phyloP scores from a whole-genome alignment of 2,797 vertebrate genomes.

The Buceros bicornis region DNA sequence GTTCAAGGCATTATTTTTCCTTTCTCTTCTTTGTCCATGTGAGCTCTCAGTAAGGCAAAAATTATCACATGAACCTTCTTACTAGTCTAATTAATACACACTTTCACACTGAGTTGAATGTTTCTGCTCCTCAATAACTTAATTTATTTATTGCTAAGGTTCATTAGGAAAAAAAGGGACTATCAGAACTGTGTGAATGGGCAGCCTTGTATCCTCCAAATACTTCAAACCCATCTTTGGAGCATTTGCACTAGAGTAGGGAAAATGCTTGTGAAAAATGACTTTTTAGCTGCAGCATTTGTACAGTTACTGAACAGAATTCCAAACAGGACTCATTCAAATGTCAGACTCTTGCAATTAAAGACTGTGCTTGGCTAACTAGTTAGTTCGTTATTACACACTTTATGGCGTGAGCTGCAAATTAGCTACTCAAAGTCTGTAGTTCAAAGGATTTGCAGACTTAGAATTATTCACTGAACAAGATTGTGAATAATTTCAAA shows the following conservation, averaged over 20 bases:
- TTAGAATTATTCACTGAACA: slow-evolving; percentile 74
- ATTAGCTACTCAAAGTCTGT: slow-evolving; percentile 61
- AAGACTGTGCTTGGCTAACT: slow-evolving; percentile 48
- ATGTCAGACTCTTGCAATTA: slow-evolving; percentile 62
- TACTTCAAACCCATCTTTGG: neutral
- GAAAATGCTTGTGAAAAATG: slow-evolving; percentile 28
- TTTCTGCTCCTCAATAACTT: neutral
- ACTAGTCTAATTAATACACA: neutral
- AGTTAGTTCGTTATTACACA: slow-evolving; percentile 55
- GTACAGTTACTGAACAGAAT: slow-evolving; percentile 38
- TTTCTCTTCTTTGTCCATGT: neutral
- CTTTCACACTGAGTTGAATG: neutral
- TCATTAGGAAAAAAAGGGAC: neutral
- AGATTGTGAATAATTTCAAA: slow-evolving; percentile 76
- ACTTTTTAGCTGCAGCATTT: slow-evolving; percentile 47
- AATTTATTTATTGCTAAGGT: neutral
- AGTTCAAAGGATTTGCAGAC: slow-evolving; percentile 67
- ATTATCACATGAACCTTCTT: neutral
- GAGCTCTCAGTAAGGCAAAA: neutral
- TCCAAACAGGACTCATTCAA: slow-evolving; percentile 54
- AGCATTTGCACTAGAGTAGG: neutral
- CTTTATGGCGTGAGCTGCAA: slow-evolving; percentile 59
- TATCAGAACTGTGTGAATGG: neutral
- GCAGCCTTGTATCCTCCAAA: neutral
- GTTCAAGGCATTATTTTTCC: neutral